Conservation (phyloP, 2,888 invertebrate genomes). For the Listrodromus nycthemerus region DNA sequence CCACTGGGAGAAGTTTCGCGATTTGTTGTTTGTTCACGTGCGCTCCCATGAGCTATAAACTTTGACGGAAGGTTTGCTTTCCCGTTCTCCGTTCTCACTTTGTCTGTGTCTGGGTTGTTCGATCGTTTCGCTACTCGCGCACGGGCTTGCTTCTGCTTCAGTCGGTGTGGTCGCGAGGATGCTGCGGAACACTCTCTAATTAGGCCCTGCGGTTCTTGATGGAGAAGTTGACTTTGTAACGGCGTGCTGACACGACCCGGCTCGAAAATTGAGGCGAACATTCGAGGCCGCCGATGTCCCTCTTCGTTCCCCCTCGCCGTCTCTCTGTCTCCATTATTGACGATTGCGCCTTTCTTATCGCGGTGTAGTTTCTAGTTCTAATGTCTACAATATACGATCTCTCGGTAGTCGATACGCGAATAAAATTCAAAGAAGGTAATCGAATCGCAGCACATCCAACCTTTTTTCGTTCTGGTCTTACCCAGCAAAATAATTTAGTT, state of each 20-base stretch:
- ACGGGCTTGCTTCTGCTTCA: constrained; percentile 13
- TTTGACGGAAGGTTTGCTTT: constrained; percentile 1
- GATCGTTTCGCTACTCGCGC: constrained; percentile 25
- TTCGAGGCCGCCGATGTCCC: constrained; percentile 14
- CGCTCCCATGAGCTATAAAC: not conserved
- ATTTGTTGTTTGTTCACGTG: constrained; percentile 40
- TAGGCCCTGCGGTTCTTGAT: constrained; percentile 48
- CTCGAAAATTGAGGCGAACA: constrained; percentile 54
- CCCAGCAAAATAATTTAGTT: too few species aligned
- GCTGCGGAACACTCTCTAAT: constrained; percentile 49
- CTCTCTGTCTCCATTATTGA: constrained; percentile 29
- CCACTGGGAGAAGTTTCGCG: constrained; percentile 36
- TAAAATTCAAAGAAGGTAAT: not conserved
- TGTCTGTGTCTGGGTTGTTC: not conserved
- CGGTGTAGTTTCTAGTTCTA: constrained; percentile 13
- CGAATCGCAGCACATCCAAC: not conserved
- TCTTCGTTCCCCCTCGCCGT: not conserved
- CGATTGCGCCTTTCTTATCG: constrained; percentile 12
- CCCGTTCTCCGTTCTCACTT: not conserved
- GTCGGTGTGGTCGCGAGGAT: constrained; percentile 2
- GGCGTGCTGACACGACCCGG: constrained; percentile 49
- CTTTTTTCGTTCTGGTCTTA: not conserved
- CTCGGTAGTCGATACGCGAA: not conserved
- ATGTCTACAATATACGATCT: constrained; percentile 10
- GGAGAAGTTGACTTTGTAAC: constrained; percentile 56